These are phyloP conservation scores for Scomberomorus guttatus DNA, from an alignment of 2,797 vertebrate genomes.

Conservation along the genomic window DNA sequence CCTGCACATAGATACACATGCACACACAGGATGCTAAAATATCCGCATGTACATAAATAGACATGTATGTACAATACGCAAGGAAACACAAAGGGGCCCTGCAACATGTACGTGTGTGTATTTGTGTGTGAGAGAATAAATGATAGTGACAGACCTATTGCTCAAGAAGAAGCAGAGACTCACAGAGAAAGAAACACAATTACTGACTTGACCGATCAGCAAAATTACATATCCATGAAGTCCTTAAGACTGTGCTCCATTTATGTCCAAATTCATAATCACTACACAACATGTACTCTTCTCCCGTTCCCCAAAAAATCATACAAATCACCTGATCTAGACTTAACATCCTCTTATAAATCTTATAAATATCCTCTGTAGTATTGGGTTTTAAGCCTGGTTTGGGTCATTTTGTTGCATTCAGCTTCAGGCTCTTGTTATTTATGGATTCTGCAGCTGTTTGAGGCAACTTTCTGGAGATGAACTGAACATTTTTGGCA, in stretches of 20 bases:
- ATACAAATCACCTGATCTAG: no score
- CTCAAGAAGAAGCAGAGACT: no score
- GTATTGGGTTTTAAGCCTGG: background rate
- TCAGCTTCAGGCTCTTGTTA: background rate
- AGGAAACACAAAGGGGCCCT: background rate
- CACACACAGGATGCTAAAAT: constrained; percentile 1
- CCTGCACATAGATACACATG: constrained; percentile 22
- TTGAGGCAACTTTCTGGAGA: background rate
- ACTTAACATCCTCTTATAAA: background rate
- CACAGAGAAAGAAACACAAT: no score
- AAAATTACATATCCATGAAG: no score
- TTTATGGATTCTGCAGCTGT: no score
- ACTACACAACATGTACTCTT: no score
- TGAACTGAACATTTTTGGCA: background rate
- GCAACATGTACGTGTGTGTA: background rate
- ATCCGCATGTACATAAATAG: constrained; percentile 2
- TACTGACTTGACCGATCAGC: no score
- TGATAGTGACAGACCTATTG: background rate
- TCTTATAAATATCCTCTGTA: no score
- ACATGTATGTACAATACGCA: background rate
- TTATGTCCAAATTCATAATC: no score
- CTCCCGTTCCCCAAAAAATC: no score
- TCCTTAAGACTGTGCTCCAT: no score
- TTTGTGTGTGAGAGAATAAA: background rate
- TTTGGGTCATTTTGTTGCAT: background rate